phyloP scores from a whole-genome alignment of 2,113 vertebrate genomes.

The Coturnix japonica region DNA sequence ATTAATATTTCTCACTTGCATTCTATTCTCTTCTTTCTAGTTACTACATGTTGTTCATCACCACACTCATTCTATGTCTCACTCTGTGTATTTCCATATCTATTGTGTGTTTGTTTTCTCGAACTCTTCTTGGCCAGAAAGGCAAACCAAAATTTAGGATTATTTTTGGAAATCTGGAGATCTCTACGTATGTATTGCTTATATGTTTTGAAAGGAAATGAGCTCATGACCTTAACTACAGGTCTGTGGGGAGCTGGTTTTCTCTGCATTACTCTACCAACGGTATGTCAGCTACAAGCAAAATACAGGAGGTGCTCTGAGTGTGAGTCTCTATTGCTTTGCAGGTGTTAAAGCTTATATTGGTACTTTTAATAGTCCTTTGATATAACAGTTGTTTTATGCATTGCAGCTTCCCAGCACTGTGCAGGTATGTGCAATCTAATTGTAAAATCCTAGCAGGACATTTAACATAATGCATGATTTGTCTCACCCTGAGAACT shows the following conservation, averaged over 20 bases:
- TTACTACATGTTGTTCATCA: conserved; percentile 19
- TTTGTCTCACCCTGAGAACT: background rate
- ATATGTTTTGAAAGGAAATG: background rate
- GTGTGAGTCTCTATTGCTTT: background rate
- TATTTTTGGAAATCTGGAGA: background rate
- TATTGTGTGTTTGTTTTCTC: background rate
- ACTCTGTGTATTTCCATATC: background rate
- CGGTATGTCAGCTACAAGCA: background rate
- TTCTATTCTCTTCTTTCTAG: conserved; percentile 11
- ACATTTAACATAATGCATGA: background rate
- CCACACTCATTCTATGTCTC: background rate
- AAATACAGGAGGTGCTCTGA: accelerated
- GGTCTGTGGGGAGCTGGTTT: background rate
- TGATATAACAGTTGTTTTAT: background rate
- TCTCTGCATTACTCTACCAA: background rate
- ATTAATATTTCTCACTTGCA: conserved; percentile 47
- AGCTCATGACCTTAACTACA: background rate
- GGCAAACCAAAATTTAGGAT: background rate
- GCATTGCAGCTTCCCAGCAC: background rate
- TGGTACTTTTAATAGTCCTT: background rate
- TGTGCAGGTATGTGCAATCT: accelerated
- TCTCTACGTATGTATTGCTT: background rate
- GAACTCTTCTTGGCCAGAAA: background rate
- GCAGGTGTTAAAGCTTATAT: background rate
- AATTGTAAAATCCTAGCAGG: background rate